These are phyloP conservation scores for Cathartes aura DNA, from an alignment of 2,113 vertebrate species.

Conservation along the genomic window DNA sequence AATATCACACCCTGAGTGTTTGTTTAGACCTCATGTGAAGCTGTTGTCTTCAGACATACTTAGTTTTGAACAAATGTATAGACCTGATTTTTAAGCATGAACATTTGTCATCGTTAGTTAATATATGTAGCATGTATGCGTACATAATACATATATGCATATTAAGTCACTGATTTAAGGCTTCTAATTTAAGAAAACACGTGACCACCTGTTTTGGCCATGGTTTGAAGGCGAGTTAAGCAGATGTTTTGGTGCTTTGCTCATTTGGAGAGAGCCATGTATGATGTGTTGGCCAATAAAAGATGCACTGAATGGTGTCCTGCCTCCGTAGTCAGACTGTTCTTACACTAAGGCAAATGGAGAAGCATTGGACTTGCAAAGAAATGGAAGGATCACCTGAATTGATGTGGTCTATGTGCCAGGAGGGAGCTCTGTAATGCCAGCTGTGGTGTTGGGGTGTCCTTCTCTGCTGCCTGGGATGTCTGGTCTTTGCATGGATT, in stretches of 20 bases:
- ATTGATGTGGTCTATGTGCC: neutral
- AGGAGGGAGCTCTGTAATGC: neutral
- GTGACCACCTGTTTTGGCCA: neutral
- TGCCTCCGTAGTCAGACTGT: neutral
- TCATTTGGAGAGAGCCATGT: neutral
- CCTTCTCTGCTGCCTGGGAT: neutral
- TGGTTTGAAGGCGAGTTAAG: neutral
- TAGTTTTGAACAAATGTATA: neutral
- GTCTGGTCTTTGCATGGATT: neutral
- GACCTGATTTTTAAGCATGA: neutral
- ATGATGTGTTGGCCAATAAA: neutral
- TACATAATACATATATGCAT: neutral
- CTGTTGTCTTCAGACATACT: neutral
- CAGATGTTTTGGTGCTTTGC: neutral
- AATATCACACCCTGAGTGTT: neutral
- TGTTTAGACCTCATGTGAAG: neutral
- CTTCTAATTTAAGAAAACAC: neutral
- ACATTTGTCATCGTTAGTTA: rapidly evolving
- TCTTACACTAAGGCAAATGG: neutral
- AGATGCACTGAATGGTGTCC: neutral
- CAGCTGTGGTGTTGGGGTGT: neutral
- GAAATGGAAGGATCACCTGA: neutral
- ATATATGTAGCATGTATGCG: neutral
- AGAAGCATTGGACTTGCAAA: neutral
- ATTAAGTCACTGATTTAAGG: neutral